These are phyloP conservation scores for Staurois parvus DNA, from an alignment of 2,797 vertebrate species.

Conservation along the genomic window DNA sequence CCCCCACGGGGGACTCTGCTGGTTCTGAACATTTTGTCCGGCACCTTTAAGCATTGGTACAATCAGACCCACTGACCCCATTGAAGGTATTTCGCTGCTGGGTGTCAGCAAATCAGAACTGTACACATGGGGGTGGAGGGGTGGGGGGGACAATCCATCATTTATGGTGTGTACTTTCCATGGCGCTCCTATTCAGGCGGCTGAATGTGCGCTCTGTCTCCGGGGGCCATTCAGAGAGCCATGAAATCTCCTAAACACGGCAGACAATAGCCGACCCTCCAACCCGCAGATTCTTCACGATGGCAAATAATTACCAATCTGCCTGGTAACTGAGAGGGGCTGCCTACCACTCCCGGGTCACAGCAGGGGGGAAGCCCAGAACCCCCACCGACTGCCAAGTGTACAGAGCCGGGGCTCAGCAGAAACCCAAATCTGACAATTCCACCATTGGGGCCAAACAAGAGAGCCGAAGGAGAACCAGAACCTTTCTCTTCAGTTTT, in stretches of 20 bases:
- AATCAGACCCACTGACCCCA: not conserved
- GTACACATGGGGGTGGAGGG: not conserved
- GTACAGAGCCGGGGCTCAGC: too few relatives aligned
- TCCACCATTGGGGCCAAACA: too few relatives aligned
- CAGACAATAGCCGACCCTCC: constrained; percentile 3
- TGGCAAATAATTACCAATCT: not conserved
- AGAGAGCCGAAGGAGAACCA: too few relatives aligned
- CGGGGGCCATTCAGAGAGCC: constrained; percentile 18
- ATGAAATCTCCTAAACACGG: not conserved
- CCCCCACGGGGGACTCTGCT: too few relatives aligned
- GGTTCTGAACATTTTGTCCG: not conserved
- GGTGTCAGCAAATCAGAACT: constrained; percentile 3
- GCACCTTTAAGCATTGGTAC: not conserved
- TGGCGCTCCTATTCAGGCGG: not conserved
- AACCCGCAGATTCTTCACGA: not conserved
- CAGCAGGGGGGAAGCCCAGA: not conserved
- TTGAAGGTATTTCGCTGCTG: constrained; percentile 3
- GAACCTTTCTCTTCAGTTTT: too few relatives aligned
- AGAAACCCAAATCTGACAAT: too few relatives aligned
- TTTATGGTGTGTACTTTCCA: constrained; percentile 15
- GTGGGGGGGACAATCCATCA: not conserved
- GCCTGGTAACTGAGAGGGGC: constrained; percentile 7
- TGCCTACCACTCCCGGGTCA: constrained; percentile 9
- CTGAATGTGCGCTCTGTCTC: not conserved
- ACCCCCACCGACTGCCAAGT: too few relatives aligned